These are phyloP conservation scores for Gymnothorax reevesii DNA, from an alignment of 2,797 vertebrate species.

Conservation along the genomic window DNA sequence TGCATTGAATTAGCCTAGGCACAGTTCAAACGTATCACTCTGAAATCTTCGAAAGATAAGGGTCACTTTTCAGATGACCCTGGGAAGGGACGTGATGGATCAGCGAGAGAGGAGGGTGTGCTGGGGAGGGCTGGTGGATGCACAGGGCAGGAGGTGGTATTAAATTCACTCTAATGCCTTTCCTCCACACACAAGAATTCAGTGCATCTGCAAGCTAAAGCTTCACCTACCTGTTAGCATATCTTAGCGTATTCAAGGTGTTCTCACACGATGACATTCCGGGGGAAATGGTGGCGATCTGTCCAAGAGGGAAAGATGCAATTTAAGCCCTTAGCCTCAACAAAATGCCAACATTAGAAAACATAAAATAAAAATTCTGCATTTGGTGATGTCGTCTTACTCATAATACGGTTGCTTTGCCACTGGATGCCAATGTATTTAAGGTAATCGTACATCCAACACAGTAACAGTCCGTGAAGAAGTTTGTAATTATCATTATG, in stretches of 20 bases:
- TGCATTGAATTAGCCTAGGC: neutral
- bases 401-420: neutral
- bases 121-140: too few species aligned
- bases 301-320: slow-evolving; percentile 29
- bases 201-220: neutral
- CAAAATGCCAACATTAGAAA: slow-evolving; percentile 34
- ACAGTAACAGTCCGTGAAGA: too few species aligned
- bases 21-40: neutral
- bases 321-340: neutral
- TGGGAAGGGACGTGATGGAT: neutral
- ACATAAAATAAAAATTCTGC: neutral
- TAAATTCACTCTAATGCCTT: too few species aligned
- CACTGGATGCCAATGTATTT: too few species aligned
- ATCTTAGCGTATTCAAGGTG: slow-evolving; percentile 95
- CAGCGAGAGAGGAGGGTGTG: neutral
- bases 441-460: too few species aligned
- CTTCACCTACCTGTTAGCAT: slow-evolving; percentile 89
- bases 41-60: neutral
- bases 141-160: too few species aligned
- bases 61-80: neutral
- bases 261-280: slow-evolving; percentile 99
- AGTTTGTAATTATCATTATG: too few species aligned
- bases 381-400: neutral
- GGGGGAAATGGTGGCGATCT: slow-evolving; percentile 98
- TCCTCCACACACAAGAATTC: neutral